Base-by-base conservation (phyloP, 2,113 vertebrate genomes). In the Equus przewalskii region DNA sequence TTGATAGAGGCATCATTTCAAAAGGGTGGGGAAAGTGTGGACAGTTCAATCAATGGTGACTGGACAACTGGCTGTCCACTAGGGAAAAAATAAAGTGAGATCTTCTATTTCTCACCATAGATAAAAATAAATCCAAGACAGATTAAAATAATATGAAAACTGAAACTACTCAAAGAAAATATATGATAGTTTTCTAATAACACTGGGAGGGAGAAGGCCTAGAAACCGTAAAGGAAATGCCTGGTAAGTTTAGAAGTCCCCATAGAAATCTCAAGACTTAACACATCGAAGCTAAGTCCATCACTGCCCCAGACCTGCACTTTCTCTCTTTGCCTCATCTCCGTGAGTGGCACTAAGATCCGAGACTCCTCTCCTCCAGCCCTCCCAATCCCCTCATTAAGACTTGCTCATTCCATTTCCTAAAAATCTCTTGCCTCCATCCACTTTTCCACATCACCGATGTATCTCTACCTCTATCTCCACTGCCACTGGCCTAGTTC, bases 51-150 rank as follows among this genome's bases (percentile, higher is more conserved):
- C 78, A 33, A 0, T 67, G 64, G 46, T 70, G 67, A 80, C 49
- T 83, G 80, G 83, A 60, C 90, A 90, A 2, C 60, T 58, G 33
- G 30, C 56, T 80, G 0, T 65, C 79, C 62, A 85, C 44, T 62
- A 56, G 41, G 56, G 80, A 49, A 69, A 79, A 75, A 80, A 76
- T 51, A 54, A 65, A 93, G 26, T 70, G 94, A 51, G 93, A 60
- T 19, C 15, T n/a, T 84, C 16, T 92, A 8, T 86, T 90, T 95
- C 51, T 96, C 28, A 62, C 67, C 58, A 92, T 46, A 54, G 51
- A 80, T 14, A 65, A 94, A 94, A 78, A 76, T 75, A 91, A 91
- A 90, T 92, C 80, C 56, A 36, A 97, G 51, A 75, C 12, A 89
- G 46, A 80, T 85, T 78, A 51, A 88, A 95, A 95, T 87, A 80